These are phyloP conservation scores for Hirudinaria manillensis DNA, from an alignment of 2,888 invertebrate genomes.

Conservation along the genomic window DNA sequence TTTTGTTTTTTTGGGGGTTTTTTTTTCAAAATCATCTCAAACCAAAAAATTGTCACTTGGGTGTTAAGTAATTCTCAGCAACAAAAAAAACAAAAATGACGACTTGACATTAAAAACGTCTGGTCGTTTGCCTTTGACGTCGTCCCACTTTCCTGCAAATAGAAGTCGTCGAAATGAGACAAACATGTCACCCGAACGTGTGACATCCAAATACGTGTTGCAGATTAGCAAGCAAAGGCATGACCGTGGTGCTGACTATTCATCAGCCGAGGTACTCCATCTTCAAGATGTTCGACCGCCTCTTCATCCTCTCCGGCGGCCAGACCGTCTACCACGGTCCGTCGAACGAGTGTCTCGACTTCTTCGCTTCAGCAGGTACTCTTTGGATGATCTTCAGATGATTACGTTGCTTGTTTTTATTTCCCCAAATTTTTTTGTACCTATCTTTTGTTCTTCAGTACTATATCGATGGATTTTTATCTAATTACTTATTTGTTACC, in stretches of 20 bases:
- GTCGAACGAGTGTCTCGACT: slow-evolving; percentile 44
- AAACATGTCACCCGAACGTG: too few relatives aligned
- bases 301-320: slow-evolving; percentile 49
- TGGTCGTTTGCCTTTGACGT: too few relatives aligned
- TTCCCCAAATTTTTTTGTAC: background rate
- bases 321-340: slow-evolving; percentile 50
- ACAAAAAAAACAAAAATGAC: too few relatives aligned
- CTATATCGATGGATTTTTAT: too few relatives aligned
- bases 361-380: slow-evolving; percentile 41
- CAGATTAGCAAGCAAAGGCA: slow-evolving; percentile 48
- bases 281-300: slow-evolving; percentile 51
- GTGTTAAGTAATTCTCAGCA: too few relatives aligned
- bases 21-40: too few relatives aligned
- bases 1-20: too few relatives aligned
- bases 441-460: background rate
- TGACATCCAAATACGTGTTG: background rate
- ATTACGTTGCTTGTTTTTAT: background rate
- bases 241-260: slow-evolving; percentile 54
- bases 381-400: background rate
- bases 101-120: too few relatives aligned
- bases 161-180: too few relatives aligned
- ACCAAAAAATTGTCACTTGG: too few relatives aligned
- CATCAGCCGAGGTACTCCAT: slow-evolving; percentile 54
- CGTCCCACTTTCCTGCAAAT: too few relatives aligned
- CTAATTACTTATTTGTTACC: too few relatives aligned